phyloP scores from a whole-genome alignment of 2,888 invertebrate genomes.

The Hyppa rectilinea region DNA sequence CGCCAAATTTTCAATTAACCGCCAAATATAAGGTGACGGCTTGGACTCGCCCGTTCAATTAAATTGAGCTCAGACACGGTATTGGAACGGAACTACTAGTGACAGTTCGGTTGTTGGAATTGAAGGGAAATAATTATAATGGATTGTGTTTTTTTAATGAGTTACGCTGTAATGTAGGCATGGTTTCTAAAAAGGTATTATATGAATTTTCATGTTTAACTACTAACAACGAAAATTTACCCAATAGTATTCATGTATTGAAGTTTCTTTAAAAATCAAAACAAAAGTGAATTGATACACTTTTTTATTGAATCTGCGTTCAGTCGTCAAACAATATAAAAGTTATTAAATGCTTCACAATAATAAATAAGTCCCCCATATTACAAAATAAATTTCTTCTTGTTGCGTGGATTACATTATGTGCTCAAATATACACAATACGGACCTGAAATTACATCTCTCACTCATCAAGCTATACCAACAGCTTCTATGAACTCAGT shows the following conservation, averaged over 20 bases:
- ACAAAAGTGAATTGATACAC: too few relatives aligned
- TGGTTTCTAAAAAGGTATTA: background rate
- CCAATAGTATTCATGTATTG: background rate
- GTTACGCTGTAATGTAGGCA: background rate
- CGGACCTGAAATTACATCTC: constrained; percentile 7
- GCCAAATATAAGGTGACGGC: constrained; percentile 56
- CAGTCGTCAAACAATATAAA: background rate
- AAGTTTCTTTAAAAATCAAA: background rate
- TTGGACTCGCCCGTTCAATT: constrained; percentile 49
- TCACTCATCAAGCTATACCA: constrained; percentile 27
- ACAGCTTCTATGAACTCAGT: constrained; percentile 35
- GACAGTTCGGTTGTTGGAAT: constrained; percentile 29
- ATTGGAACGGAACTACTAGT: constrained; percentile 15
- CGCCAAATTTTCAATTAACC: constrained; percentile 65
- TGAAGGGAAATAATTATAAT: constrained; percentile 22
- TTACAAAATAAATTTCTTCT: too few relatives aligned
- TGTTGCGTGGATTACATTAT: background rate
- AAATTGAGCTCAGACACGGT: constrained; percentile 48
- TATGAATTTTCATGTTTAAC: background rate
- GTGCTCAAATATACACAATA: background rate
- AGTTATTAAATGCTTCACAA: background rate
- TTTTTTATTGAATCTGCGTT: background rate
- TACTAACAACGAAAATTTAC: too few relatives aligned
- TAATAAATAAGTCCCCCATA: background rate
- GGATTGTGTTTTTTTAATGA: constrained; percentile 5